Evolutionary conservation across 2,888 invertebrate species (phyloP).

Genomic region (Dendrolimus houi): DNA sequence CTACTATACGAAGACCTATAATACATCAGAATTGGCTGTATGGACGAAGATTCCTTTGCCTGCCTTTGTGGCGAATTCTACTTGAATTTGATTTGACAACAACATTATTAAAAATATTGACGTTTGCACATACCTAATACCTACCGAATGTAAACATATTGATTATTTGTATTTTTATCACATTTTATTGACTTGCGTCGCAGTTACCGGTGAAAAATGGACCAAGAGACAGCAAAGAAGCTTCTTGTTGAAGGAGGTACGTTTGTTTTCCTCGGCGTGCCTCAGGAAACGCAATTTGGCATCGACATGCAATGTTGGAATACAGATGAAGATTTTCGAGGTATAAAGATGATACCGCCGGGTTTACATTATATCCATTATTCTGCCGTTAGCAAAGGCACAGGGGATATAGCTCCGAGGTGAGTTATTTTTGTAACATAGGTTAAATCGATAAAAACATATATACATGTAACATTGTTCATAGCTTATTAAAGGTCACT

Average conservation of each 20-base stretch:
- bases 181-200: constrained; percentile 25
- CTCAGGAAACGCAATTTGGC: constrained; percentile 96
- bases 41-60: no score
- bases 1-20: no score
- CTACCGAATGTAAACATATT: not conserved
- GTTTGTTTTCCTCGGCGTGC: constrained; percentile 90
- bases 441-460: no score
- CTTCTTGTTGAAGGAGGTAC: constrained; percentile 89
- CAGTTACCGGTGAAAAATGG: constrained; percentile 68
- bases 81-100: no score
- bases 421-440: constrained; percentile 21
- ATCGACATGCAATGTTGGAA: constrained; percentile 91
- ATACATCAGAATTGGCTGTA: no score
- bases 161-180: constrained; percentile 21
- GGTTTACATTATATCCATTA: constrained; percentile 96
- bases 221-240: constrained; percentile 84
- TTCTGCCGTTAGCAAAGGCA: constrained; percentile 79
- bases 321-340: constrained; percentile 93
- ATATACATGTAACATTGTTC: no score
- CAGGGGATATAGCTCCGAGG: constrained; percentile 82
- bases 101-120: no score
- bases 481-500: no score
- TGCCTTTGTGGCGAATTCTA: no score
- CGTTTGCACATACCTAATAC: no score
- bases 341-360: constrained; percentile 99